Conservation (phyloP, 2,888 invertebrate species). For the Drosophila trichaetosa region DNA sequence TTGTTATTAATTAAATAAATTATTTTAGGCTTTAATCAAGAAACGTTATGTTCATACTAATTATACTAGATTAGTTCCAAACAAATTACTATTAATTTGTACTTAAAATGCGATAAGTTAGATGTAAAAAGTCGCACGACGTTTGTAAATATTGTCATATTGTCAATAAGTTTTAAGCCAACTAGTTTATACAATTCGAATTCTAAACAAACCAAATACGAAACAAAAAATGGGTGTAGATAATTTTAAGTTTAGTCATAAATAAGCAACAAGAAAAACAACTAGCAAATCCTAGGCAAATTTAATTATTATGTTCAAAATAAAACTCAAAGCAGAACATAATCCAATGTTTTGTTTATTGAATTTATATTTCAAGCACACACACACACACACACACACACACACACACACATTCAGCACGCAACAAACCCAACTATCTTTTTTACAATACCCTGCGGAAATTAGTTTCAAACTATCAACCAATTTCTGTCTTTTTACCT, state of each 20-base stretch:
- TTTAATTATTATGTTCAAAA: conserved; percentile 57
- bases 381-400: conserved; percentile 10
- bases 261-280: conserved; percentile 47
- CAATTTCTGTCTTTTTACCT: neutral
- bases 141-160: conserved; percentile 74
- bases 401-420: conserved; percentile 8
- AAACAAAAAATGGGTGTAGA: conserved; percentile 55
- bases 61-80: conserved; percentile 57
- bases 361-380: conserved; percentile 31
- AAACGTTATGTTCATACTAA: conserved; percentile 54
- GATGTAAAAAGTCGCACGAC: conserved; percentile 60
- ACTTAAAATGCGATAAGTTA: conserved; percentile 75
- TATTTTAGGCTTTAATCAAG: conserved; percentile 43
- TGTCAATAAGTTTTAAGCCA: conserved; percentile 75
- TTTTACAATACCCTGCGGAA: conserved; percentile 33
- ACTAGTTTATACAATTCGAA: conserved; percentile 75
- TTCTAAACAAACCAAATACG: conserved; percentile 58
- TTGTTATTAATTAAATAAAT: conserved; percentile 57
- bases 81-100: conserved; percentile 72
- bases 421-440: conserved; percentile 20
- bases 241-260: conserved; percentile 74
- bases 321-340: conserved; percentile 49
- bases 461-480: neutral
- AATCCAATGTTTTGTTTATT: conserved; percentile 50
- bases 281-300: conserved; percentile 52